phyloP scores from a whole-genome alignment of 2,888 invertebrate species.

The Aquatica leii region DNA sequence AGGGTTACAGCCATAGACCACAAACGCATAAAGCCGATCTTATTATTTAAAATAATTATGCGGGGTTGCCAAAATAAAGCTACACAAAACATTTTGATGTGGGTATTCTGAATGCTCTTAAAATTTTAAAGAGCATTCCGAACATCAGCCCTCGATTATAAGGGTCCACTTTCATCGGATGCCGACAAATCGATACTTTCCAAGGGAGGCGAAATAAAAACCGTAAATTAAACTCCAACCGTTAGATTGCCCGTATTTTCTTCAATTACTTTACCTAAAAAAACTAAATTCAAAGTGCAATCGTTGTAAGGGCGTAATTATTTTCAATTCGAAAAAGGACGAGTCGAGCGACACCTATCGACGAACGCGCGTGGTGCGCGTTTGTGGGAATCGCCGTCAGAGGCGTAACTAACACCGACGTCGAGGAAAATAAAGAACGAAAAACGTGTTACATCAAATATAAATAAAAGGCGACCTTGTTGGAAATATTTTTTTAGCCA shows the following conservation, averaged over 20 bases:
- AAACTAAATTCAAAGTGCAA: no score
- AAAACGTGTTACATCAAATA: neutral
- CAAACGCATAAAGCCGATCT: conserved; percentile 26
- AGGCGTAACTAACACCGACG: no score
- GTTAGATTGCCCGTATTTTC: no score
- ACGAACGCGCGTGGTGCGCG: no score
- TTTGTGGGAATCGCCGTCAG: no score
- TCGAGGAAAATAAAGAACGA: no score
- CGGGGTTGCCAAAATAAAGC: neutral
- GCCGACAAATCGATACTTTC: conserved; percentile 29
- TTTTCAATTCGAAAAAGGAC: no score
- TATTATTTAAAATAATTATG: conserved; percentile 30
- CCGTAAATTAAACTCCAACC: no score
- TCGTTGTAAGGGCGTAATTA: no score
- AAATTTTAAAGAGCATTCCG: conserved; percentile 26
- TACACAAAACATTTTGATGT: neutral
- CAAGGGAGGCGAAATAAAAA: neutral
- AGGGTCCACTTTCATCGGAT: conserved; percentile 25
- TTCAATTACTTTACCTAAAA: no score
- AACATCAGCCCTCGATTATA: conserved; percentile 26
- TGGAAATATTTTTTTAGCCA: conserved; percentile 19
- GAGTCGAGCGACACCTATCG: no score
- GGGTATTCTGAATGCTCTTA: neutral
- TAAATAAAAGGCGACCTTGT: conserved; percentile 21
- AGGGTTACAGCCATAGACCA: conserved; percentile 49